Percentiles rank a stretch among this genome's conserved stretches.
These are phyloP conservation scores for Todiramphus chloris DNA, from an alignment of 2,113 vertebrate genomes.

Conservation along the genomic window DNA sequence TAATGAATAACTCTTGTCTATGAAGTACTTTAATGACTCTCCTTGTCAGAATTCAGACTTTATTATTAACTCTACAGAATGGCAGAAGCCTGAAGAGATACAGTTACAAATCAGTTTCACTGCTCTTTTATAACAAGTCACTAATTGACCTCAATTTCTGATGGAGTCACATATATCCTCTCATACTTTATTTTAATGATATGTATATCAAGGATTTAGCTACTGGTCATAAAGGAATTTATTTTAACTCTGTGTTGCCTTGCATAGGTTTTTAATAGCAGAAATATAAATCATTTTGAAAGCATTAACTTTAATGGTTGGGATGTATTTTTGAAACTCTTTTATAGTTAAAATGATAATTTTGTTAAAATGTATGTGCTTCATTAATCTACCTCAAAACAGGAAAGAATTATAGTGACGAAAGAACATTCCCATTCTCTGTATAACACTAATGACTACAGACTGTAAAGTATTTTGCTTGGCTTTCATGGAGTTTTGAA, in stretches of 20 bases:
- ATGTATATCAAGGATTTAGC: constrained; percentile 64
- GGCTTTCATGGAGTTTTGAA: neutral
- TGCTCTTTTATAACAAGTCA: constrained; percentile 69
- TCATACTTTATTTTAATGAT: constrained; percentile 70
- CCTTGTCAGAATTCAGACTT: constrained; percentile 77
- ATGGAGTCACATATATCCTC: constrained; percentile 69
- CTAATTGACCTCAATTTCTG: constrained; percentile 80
- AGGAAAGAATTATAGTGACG: neutral
- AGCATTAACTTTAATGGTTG: constrained; percentile 28
- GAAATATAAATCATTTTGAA: constrained; percentile 50
- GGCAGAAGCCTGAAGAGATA: constrained; percentile 66
- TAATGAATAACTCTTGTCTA: constrained; percentile 72
- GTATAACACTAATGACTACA: neutral
- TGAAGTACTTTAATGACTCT: constrained; percentile 73
- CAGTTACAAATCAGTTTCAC: constrained; percentile 79
- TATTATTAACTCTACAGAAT: constrained; percentile 76
- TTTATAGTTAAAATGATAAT: constrained; percentile 38
- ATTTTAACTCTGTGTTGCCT: constrained; percentile 66
- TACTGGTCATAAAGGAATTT: constrained; percentile 49
- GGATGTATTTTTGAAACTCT: constrained; percentile 25
- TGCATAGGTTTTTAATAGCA: constrained; percentile 18
- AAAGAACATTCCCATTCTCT: neutral
- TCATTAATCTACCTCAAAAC: constrained; percentile 28
- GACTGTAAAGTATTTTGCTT: neutral
- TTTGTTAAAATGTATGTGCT: constrained; percentile 44